These are phyloP conservation scores for Lypha dubia DNA, from an alignment of 2,888 invertebrate species.

Conservation along the genomic window DNA sequence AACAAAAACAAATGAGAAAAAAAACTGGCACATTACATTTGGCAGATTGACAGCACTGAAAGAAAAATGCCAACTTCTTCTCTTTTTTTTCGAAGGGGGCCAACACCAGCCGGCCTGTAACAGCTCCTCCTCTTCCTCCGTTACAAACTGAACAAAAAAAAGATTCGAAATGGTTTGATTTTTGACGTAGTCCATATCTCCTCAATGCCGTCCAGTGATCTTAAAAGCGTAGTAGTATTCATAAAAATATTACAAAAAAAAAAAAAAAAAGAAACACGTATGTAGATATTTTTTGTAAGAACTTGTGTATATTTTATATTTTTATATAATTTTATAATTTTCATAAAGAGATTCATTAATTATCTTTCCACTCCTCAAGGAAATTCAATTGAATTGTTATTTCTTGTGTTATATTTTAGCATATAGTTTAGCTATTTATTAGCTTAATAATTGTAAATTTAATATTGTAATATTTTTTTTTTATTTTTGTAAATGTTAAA, in stretches of 20 bases:
- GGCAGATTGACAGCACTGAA: constrained; percentile 7
- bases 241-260: constrained; percentile 13
- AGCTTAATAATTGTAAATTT: constrained; percentile 50
- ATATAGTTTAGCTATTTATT: constrained; percentile 67
- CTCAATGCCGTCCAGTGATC: constrained; percentile 61
- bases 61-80: constrained; percentile 35
- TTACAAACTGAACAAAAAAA: constrained; percentile 48
- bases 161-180: constrained; percentile 44
- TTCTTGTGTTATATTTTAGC: constrained; percentile 55
- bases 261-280: background rate
- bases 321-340: constrained; percentile 39
- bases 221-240: constrained; percentile 28
- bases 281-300: constrained; percentile 27
- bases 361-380: constrained; percentile 28
- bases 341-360: constrained; percentile 40
- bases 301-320: constrained; percentile 38
- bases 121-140: constrained; percentile 65
- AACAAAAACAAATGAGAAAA: background rate
- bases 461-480: too few relatives aligned
- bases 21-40: background rate
- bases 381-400: constrained; percentile 30
- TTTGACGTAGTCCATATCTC: constrained; percentile 52
- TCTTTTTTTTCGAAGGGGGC: constrained; percentile 53
- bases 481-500: constrained; percentile 45
- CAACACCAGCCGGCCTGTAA: constrained; percentile 45